Evolutionary conservation across 37 sponge, comb jelly and placozoan genomes (phyloP).

Genomic region (Mnemiopsis leidyi): DNA sequence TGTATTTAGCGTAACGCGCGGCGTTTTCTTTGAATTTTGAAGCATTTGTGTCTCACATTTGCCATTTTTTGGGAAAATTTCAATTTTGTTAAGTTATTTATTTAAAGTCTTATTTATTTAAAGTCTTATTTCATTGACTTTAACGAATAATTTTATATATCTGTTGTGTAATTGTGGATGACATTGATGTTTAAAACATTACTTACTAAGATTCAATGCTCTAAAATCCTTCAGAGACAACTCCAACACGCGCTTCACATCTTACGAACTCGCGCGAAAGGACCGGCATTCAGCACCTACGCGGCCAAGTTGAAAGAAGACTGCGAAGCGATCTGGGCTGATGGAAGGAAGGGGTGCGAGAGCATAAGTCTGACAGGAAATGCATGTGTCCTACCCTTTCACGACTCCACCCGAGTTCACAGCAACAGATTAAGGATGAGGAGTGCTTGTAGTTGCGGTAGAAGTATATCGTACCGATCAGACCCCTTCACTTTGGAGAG

Average conservation of each 20-base stretch:
- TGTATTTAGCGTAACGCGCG: not conserved
- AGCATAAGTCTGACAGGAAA: constrained; percentile 14
- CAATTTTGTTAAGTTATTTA: too few species aligned
- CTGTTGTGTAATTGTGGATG: too few species aligned
- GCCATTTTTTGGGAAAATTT: too few species aligned
- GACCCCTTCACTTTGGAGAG: constrained; percentile 36
- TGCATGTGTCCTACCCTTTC: not conserved
- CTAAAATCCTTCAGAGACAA: not conserved
- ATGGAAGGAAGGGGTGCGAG: constrained; percentile 12
- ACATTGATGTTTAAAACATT: too few species aligned
- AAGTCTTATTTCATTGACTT: too few species aligned
- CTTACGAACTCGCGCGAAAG: not conserved
- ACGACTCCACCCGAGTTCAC: not conserved
- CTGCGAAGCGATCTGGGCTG: not conserved
- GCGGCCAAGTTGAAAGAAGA: constrained; percentile 35
- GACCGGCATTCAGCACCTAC: not conserved
- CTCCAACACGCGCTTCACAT: not conserved
- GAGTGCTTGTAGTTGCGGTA: not conserved
- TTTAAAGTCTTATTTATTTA: too few species aligned
- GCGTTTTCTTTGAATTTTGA: not conserved
- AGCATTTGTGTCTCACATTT: not conserved
- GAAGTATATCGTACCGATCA: not conserved
- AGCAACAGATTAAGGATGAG: not conserved
- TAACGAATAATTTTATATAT: too few species aligned
- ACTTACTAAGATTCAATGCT: too few species aligned